Evolutionary conservation across 2,888 invertebrate species (phyloP).

Genomic region (Saturnia japonica): DNA sequence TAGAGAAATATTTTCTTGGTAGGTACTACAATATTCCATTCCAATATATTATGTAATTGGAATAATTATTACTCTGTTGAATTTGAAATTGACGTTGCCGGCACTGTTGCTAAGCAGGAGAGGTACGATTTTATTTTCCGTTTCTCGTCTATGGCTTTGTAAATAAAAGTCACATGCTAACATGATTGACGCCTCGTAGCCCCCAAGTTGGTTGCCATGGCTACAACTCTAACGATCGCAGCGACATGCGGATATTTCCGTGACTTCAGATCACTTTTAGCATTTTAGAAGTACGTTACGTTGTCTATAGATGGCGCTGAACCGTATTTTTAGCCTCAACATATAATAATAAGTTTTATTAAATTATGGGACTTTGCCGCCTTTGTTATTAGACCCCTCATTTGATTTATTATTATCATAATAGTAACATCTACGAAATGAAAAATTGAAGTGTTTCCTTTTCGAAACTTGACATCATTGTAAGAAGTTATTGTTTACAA

Average conservation of each 20-base stretch:
- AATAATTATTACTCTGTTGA: too few relatives aligned
- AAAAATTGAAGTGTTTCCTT: too few relatives aligned
- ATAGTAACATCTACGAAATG: background rate
- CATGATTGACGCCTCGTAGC: background rate
- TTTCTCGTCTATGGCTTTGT: background rate
- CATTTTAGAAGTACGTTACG: background rate
- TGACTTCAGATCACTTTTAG: background rate
- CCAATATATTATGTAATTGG: background rate
- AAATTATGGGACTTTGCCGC: too few relatives aligned
- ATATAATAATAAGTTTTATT: background rate
- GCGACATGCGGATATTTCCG: slow-evolving; percentile 6
- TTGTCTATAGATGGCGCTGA: slow-evolving; percentile 12
- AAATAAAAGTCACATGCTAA: background rate
- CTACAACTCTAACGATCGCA: slow-evolving; percentile 1
- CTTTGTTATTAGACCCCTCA: too few relatives aligned
- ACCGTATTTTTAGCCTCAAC: too few relatives aligned
- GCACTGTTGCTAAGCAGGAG: too few relatives aligned
- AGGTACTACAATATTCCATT: background rate
- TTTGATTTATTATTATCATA: background rate
- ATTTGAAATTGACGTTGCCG: too few relatives aligned
- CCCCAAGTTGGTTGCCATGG: slow-evolving; percentile 13
- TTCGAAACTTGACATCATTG: too few relatives aligned
- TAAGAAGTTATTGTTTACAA: too few relatives aligned
- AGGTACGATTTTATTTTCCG: background rate
- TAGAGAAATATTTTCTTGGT: background rate